Percentiles rank a stretch among this genome's conserved stretches.
These are phyloP conservation scores for Trichoplusia ni DNA, from an alignment of 1,140 invertebrate species.

Conservation along the genomic window DNA sequence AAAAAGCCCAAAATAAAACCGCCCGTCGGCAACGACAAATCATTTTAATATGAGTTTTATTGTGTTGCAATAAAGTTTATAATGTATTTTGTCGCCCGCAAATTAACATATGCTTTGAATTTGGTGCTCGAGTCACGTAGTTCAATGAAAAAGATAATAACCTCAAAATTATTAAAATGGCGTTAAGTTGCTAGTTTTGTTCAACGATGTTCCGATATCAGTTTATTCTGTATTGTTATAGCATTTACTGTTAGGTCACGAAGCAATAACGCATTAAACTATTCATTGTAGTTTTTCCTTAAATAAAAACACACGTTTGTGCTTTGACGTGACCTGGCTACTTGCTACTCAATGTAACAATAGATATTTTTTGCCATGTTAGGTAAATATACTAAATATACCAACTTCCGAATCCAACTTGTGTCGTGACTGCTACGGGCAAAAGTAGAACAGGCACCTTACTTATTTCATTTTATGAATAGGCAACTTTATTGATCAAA, in stretches of 20 bases:
- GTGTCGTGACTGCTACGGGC: too few species aligned
- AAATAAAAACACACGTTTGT: too few species aligned
- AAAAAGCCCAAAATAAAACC: conserved; percentile 5
- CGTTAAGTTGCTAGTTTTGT: not conserved
- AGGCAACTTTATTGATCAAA: too few species aligned
- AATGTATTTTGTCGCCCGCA: not conserved
- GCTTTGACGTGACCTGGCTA: too few species aligned
- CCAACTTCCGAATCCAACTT: too few species aligned
- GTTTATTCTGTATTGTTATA: not conserved
- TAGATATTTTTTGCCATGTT: too few species aligned
- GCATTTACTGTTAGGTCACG: not conserved
- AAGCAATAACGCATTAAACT: not conserved
- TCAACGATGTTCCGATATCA: not conserved
- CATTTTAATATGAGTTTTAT: not conserved
- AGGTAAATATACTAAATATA: too few species aligned
- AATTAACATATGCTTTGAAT: conserved; percentile 2
- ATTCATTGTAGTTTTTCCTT: not conserved
- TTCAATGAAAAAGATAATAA: conserved; percentile 14
- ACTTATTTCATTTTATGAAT: too few species aligned
- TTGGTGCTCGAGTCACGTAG: conserved; percentile 7
- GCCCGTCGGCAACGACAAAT: not conserved
- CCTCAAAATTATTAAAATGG: conserved; percentile 18
- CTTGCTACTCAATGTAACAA: too few species aligned
- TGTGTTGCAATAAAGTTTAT: conserved; percentile 5
- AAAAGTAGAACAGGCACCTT: too few species aligned